Evolutionary conservation across 2,797 vertebrate species (phyloP).

Genomic region (Rachycentron canadum): DNA sequence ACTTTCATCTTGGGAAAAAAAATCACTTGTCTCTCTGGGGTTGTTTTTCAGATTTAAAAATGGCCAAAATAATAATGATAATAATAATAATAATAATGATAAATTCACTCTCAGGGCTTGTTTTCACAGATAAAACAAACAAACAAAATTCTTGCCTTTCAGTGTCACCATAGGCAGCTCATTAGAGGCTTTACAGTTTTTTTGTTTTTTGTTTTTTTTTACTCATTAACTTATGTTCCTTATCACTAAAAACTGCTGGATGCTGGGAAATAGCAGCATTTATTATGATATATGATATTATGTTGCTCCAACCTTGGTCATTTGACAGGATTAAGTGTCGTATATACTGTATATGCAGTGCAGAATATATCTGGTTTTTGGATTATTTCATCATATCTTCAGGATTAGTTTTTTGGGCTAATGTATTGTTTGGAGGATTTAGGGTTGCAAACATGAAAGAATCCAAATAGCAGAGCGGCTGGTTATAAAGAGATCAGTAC

Average conservation of each 20-base stretch:
- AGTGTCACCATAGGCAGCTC: no score
- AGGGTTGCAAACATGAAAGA: conserved; percentile 22
- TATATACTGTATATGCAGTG: not conserved
- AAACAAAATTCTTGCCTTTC: no score
- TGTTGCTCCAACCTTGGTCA: not conserved
- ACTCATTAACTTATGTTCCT: conserved; percentile 2
- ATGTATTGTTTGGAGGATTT: conserved; percentile 69
- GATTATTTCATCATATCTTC: conserved; percentile 50
- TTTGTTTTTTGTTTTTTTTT: not conserved
- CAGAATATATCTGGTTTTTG: conserved; percentile 29
- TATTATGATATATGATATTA: not conserved
- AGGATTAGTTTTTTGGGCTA: conserved; percentile 61
- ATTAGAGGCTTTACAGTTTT: not conserved
- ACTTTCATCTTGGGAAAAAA: no score
- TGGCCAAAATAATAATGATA: no score
- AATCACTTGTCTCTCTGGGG: no score
- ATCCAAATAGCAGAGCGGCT: conserved; percentile 42
- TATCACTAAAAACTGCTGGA: not conserved
- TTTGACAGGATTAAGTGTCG: conserved; percentile 9
- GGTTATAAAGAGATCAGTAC: conserved; percentile 42
- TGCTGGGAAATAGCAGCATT: not conserved
- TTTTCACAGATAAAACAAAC: no score
- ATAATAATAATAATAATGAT: no score
- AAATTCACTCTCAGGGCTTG: no score
- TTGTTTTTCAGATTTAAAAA: no score